phyloP scores from a whole-genome alignment of 2,888 invertebrate genomes.

The Bimastos eiseni region DNA sequence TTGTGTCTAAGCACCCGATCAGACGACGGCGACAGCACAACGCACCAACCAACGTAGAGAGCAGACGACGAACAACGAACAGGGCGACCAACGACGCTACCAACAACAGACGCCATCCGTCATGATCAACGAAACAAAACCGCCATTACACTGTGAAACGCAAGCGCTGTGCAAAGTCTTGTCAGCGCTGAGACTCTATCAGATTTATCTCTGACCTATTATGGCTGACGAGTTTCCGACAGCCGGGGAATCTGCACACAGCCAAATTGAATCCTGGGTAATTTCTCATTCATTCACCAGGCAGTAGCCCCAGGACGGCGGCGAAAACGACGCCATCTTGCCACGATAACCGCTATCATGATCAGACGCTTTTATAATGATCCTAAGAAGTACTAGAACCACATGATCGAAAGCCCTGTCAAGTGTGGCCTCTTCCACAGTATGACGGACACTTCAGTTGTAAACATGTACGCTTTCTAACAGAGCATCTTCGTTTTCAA shows the following conservation, averaged over 20 bases:
- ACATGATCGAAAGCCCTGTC: neutral
- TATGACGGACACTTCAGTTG: neutral
- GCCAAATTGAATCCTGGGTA: slow-evolving; percentile 13
- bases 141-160: neutral
- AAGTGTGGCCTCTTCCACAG: neutral
- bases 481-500: neutral
- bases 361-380: neutral
- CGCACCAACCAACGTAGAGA: neutral
- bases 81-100: neutral
- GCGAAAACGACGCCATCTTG: neutral
- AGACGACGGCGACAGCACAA: neutral
- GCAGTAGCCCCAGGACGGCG: neutral
- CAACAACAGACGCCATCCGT: neutral
- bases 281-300: neutral
- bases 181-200: neutral
- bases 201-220: slow-evolving; percentile 13
- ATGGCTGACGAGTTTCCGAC: slow-evolving; percentile 13
- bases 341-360: slow-evolving; percentile 3
- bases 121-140: slow-evolving; percentile 13
- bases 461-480: neutral
- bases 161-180: neutral
- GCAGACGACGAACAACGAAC: neutral
- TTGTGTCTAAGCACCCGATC: slow-evolving; percentile 13
- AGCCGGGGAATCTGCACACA: neutral
- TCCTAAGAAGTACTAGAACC: neutral